A percentile compares a stretch with the other conserved stretches of the same genome.
phyloP scores from a whole-genome alignment of 2,888 invertebrate species.

The Augochlorella aurata region DNA sequence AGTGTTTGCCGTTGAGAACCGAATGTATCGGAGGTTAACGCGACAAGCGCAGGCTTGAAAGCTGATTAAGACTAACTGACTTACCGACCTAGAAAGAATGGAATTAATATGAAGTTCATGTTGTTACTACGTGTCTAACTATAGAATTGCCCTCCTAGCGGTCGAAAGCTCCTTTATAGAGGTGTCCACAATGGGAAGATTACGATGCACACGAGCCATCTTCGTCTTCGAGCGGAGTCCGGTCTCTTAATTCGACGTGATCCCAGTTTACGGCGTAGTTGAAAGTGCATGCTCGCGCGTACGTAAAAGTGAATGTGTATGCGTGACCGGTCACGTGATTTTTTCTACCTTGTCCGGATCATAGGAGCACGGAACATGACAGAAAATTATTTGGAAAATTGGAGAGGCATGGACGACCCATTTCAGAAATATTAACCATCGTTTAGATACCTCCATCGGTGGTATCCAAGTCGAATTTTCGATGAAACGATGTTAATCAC shows the following conservation, averaged over 20 bases:
- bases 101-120: background rate
- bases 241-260: background rate
- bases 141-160: background rate
- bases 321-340: background rate
- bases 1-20: background rate
- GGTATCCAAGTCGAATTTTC: too few species aligned
- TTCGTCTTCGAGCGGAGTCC: background rate
- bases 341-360: background rate
- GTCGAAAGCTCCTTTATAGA: background rate
- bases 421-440: background rate
- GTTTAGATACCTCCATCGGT: too few species aligned
- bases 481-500: too few species aligned
- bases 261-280: background rate
- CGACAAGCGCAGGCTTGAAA: background rate
- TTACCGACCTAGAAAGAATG: constrained; percentile 6
- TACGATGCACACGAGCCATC: background rate
- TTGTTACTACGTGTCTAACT: background rate
- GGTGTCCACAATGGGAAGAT: background rate
- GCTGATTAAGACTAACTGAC: background rate
- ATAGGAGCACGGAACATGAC: background rate
- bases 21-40: background rate
- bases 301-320: too few species aligned
- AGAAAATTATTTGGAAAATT: background rate
- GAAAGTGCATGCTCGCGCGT: background rate
- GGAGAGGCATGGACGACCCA: too few species aligned